Conservation (phyloP, 2,797 vertebrate genomes). For the Liasis olivaceus region DNA sequence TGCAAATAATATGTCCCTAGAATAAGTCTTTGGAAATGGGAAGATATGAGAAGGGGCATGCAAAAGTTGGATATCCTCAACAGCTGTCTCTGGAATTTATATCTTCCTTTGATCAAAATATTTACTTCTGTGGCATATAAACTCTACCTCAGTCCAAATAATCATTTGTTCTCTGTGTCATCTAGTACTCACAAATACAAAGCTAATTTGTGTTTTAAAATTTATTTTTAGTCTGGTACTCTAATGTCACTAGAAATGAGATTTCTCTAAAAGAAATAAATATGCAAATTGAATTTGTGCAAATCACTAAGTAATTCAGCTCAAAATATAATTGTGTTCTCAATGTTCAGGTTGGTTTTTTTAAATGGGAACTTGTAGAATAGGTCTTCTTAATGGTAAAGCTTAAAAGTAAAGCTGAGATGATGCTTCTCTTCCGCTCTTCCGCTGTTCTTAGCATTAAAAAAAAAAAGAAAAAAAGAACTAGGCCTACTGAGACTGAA, state of each 20-base stretch:
- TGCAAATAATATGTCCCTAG: background rate
- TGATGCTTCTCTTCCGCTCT: background rate
- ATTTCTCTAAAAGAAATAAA: constrained; percentile 29
- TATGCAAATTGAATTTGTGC: constrained; percentile 31
- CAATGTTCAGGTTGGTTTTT: background rate
- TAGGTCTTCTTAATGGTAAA: constrained; percentile 14
- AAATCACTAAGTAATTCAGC: background rate
- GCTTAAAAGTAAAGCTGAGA: constrained; percentile 9
- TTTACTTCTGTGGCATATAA: background rate
- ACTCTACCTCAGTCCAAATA: background rate
- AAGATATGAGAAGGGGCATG: background rate
- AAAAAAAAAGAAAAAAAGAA: constrained; percentile 5
- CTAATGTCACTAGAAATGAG: constrained; percentile 16
- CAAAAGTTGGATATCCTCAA: background rate
- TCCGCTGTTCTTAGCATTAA: constrained; percentile 27
- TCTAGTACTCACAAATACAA: background rate
- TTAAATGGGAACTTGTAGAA: constrained; percentile 13
- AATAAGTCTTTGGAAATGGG: background rate
- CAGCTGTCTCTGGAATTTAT: background rate
- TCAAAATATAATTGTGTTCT: constrained; percentile 11
- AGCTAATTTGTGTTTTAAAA: background rate
- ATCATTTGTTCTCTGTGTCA: background rate
- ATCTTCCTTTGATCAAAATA: background rate
- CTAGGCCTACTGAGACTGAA: constrained; percentile 36
- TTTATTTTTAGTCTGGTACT: background rate